These are phyloP conservation scores for Periparus ater DNA, from an alignment of 2,797 vertebrate genomes.

Conservation along the genomic window DNA sequence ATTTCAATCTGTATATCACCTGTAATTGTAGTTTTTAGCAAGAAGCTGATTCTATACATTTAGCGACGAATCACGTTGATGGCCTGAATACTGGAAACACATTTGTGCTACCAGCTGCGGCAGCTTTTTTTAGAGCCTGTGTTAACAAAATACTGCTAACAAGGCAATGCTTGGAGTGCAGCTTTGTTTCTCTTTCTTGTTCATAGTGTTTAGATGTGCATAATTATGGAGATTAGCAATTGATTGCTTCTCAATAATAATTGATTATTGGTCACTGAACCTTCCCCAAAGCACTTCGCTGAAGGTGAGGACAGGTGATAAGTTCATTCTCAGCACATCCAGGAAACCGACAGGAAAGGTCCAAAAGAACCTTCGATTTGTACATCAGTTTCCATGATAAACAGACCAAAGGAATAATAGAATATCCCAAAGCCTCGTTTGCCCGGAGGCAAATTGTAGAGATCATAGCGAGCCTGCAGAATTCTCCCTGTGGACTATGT, in stretches of 20 bases:
- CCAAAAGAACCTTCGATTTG: conserved; percentile 77
- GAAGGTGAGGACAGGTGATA: conserved; percentile 81
- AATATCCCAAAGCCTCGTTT: conserved; percentile 81
- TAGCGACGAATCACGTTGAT: conserved; percentile 91
- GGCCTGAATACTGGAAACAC: conserved; percentile 89
- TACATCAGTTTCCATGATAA: conserved; percentile 87
- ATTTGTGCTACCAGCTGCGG: conserved; percentile 95
- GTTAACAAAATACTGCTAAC: conserved; percentile 89
- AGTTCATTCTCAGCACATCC: conserved; percentile 72
- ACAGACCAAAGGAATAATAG: conserved; percentile 83
- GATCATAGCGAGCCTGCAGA: conserved; percentile 82
- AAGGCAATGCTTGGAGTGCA: conserved; percentile 85
- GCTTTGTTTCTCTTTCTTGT: conserved; percentile 90
- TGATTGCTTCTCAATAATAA: conserved; percentile 89
- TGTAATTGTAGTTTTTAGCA: conserved; percentile 99
- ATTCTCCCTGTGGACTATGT: conserved; percentile 80
- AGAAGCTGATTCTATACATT: conserved; percentile 99
- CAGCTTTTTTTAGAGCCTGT: conserved; percentile 91
- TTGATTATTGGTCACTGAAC: conserved; percentile 88
- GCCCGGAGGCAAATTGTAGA: conserved; percentile 83
- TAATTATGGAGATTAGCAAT: conserved; percentile 96
- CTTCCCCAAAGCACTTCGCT: conserved; percentile 73
- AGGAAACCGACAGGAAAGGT: conserved; percentile 68
- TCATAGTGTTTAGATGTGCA: conserved; percentile 92
- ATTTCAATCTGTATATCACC: conserved; percentile 99